Percentiles rank a stretch among this genome's conserved stretches.
Conservation (phyloP, 2,888 invertebrate genomes). For the Pseudococcus viburni region DNA sequence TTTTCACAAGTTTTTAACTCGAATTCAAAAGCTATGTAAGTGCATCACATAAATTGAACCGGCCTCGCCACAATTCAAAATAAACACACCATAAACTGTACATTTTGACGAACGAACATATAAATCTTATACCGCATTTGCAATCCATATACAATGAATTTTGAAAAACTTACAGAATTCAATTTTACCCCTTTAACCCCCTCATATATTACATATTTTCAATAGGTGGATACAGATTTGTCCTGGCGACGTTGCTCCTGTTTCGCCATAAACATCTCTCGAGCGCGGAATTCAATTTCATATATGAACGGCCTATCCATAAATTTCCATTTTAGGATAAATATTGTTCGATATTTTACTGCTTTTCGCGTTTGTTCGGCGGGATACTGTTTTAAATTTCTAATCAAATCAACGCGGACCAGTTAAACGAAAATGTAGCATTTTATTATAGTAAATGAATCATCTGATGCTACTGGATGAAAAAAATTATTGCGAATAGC, state of each 20-base stretch:
- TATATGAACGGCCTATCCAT: slow-evolving; percentile 14
- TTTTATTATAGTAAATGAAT: slow-evolving; percentile 53
- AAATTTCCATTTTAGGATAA: slow-evolving; percentile 40
- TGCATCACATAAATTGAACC: neutral
- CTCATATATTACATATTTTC: neutral
- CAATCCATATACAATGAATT: neutral
- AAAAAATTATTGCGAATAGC: slow-evolving; percentile 17
- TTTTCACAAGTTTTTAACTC: neutral
- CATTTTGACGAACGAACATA: neutral
- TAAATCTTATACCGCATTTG: neutral
- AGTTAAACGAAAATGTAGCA: neutral
- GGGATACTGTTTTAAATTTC: slow-evolving; percentile 6
- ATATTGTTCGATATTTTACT: slow-evolving; percentile 49
- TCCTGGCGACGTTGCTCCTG: neutral
- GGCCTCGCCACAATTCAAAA: neutral
- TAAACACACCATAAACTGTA: slow-evolving; percentile 21
- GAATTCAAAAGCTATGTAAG: neutral
- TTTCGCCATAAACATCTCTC: neutral
- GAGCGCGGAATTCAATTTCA: slow-evolving; percentile 19
- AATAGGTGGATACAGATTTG: neutral
- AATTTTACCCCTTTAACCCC: slow-evolving; percentile 21
- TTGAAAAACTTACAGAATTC: neutral
- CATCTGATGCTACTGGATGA: neutral
- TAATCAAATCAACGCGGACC: slow-evolving; percentile 40
- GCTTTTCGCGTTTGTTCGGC: neutral